Percentiles rank a stretch among this genome's conserved stretches.
Conservation (phyloP, 2,888 invertebrate genomes). For the Onchidella celtica region DNA sequence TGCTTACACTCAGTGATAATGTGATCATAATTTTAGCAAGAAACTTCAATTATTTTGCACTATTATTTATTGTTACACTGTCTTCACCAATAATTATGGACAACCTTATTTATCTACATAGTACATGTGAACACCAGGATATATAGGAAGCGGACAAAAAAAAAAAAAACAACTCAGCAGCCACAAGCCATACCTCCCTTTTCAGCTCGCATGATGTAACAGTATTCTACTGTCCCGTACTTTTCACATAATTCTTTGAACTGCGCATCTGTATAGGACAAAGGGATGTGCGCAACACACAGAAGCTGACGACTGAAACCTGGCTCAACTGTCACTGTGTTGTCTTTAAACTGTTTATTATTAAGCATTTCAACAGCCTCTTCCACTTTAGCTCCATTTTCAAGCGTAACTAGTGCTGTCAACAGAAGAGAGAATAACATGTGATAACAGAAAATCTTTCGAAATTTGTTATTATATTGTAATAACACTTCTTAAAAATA, state of each 20-base stretch:
- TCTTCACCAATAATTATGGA: no score
- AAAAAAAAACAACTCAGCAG: no score
- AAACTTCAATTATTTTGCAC: no score
- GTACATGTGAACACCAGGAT: no score
- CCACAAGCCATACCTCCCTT: conserved; percentile 78
- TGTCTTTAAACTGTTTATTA: conserved; percentile 63
- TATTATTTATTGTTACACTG: no score
- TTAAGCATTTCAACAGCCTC: conserved; percentile 65
- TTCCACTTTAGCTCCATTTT: conserved; percentile 69
- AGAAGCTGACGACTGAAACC: conserved; percentile 81
- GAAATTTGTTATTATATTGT: background rate
- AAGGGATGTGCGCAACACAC: conserved; percentile 82
- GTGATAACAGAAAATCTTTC: no score
- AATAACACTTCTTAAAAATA: no score
- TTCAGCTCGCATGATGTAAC: conserved; percentile 82
- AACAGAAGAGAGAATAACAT: conserved; percentile 33
- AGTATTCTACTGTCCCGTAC: conserved; percentile 81
- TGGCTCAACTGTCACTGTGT: conserved; percentile 79
- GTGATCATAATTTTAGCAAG: no score
- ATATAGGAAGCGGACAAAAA: no score
- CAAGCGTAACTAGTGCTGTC: conserved; percentile 72
- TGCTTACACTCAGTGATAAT: no score
- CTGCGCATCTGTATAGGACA: conserved; percentile 80
- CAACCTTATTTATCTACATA: no score
- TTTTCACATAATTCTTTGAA: conserved; percentile 80